These are phyloP conservation scores for Cerastis rubricosa DNA, from an alignment of 2,888 invertebrate species.

Conservation along the genomic window DNA sequence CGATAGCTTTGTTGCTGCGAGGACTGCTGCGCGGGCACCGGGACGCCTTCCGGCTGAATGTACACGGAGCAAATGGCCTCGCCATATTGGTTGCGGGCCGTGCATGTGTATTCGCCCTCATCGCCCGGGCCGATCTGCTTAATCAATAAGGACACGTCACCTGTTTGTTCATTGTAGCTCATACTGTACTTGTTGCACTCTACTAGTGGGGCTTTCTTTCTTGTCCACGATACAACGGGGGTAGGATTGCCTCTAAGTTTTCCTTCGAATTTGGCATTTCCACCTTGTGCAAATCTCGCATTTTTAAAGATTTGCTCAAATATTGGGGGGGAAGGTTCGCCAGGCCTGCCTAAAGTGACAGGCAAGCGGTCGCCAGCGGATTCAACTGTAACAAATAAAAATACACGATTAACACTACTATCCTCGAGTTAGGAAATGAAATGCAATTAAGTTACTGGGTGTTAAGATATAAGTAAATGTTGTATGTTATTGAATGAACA, in stretches of 20 bases:
- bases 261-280: slow-evolving; percentile 98
- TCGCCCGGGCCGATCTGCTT: slow-evolving; percentile 98
- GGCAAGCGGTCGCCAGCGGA: slow-evolving; percentile 89
- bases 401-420: slow-evolving; percentile 30
- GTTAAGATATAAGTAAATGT: neutral
- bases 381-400: slow-evolving; percentile 91
- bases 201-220: slow-evolving; percentile 95
- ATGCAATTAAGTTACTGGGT: neutral
- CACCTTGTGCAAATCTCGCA: slow-evolving; percentile 98
- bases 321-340: slow-evolving; percentile 97
- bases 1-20: slow-evolving; percentile 92
- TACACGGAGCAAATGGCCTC: slow-evolving; percentile 99
- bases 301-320: slow-evolving; percentile 99
- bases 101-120: slow-evolving; percentile 99
- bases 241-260: slow-evolving; percentile 97
- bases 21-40: slow-evolving; percentile 91
- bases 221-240: slow-evolving; percentile 97
- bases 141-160: slow-evolving; percentile 97
- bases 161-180: slow-evolving; percentile 97
- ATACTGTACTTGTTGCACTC: slow-evolving; percentile 97
- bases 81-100: slow-evolving; percentile 98
- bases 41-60: slow-evolving; percentile 97
- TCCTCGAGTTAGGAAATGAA: neutral
- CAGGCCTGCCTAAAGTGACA: slow-evolving; percentile 89
- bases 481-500: neutral